Conservation (phyloP, 2,113 vertebrate species). For the Maccullochella peelii region DNA sequence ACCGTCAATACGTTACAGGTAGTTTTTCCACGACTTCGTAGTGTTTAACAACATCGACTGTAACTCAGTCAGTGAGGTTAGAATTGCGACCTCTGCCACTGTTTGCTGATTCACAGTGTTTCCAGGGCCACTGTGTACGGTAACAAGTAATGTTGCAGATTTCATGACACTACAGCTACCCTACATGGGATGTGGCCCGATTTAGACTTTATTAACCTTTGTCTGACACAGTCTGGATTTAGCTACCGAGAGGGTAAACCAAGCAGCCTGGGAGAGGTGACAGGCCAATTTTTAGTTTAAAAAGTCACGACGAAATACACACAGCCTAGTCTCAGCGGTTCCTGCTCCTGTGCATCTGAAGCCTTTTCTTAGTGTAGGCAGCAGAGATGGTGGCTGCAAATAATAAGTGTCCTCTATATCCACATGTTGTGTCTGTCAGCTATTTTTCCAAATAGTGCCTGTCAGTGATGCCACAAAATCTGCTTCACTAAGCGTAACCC, state of each 20-base stretch:
- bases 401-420: neutral
- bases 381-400: neutral
- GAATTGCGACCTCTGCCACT: neutral
- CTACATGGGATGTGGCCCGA: neutral
- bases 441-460: neutral
- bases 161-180: neutral
- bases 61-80: neutral
- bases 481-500: neutral
- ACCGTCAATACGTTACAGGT: neutral
- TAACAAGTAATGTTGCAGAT: neutral
- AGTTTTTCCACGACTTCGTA: neutral
- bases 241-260: neutral
- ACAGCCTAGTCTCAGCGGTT: neutral
- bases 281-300: neutral
- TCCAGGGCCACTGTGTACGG: neutral
- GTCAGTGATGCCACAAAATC: neutral
- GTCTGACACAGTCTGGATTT: neutral
- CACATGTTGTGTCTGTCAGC: neutral
- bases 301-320: neutral
- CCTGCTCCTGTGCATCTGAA: conserved; percentile 8
- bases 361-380: neutral
- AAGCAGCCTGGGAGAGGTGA: neutral
- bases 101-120: neutral
- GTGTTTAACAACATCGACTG: neutral
- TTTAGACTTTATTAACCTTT: neutral